A percentile compares a stretch with the other conserved stretches of the same genome.
phyloP scores from a whole-genome alignment of 2,888 invertebrate species.

The Stictocephala bisonia region DNA sequence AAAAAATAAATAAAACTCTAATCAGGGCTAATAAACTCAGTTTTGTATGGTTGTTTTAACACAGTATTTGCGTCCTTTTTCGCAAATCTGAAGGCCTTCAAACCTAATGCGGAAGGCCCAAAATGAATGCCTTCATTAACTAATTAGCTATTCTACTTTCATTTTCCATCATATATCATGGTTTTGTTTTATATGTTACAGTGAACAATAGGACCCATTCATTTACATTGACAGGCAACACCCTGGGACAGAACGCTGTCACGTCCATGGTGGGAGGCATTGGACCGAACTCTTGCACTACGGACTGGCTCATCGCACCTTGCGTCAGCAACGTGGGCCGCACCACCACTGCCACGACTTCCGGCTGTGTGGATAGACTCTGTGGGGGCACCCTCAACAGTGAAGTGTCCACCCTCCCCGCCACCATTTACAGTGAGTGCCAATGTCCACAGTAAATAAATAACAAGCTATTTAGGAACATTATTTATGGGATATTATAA shows the following conservation, averaged over 20 bases:
- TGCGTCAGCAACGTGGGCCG: conserved; percentile 79
- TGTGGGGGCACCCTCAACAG: conserved; percentile 85
- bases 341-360: conserved; percentile 61
- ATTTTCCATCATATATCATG: background rate
- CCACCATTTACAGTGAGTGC: conserved; percentile 78
- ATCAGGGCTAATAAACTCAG: no score
- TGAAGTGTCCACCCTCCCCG: conserved; percentile 75
- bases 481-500: no score
- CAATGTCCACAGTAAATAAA: background rate
- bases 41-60: no score
- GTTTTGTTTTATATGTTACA: conserved; percentile 61
- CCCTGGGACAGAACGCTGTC: conserved; percentile 72
- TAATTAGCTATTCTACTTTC: background rate
- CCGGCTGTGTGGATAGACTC: conserved; percentile 81
- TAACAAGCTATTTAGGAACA: background rate
- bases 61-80: no score
- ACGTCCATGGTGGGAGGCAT: conserved; percentile 76
- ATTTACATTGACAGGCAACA: conserved; percentile 83
- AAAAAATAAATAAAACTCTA: no score
- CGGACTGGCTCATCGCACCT: conserved; percentile 84
- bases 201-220: conserved; percentile 79
- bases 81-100: no score
- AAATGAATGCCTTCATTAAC: background rate
- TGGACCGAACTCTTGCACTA: conserved; percentile 76
- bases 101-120: background rate